These are phyloP conservation scores for Lasioglossum malachurum DNA, from an alignment of 2,888 invertebrate genomes.

Conservation along the genomic window DNA sequence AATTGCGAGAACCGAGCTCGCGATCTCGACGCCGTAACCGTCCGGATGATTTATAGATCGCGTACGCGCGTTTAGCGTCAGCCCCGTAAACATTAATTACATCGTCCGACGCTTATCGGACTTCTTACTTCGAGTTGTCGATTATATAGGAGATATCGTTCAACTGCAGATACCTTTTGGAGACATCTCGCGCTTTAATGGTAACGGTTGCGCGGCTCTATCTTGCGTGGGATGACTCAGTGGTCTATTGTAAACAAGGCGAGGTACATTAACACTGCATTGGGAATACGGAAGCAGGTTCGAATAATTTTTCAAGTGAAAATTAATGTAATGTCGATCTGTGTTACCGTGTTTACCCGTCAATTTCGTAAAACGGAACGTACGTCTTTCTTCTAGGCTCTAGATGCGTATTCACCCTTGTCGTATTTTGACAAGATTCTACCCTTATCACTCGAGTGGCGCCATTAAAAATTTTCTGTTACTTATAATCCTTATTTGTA, in stretches of 20 bases:
- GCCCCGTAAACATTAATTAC: neutral
- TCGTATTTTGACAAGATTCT: no score
- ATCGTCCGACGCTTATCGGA: neutral
- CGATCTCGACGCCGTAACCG: neutral
- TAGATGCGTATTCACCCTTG: no score
- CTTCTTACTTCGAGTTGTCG: neutral
- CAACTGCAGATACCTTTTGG: neutral
- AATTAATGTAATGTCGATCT: no score
- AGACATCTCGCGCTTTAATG: neutral
- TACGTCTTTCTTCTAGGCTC: no score
- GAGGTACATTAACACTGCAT: neutral
- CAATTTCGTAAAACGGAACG: no score
- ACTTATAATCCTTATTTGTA: no score
- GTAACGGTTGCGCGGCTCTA: neutral
- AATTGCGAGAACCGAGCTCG: conserved; percentile 7
- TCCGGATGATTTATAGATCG: conserved; percentile 32
- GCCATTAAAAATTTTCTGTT: no score
- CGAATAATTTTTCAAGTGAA: no score
- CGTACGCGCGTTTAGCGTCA: neutral
- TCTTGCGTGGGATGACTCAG: neutral
- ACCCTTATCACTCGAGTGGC: no score
- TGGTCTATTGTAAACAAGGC: neutral
- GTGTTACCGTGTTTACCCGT: no score
- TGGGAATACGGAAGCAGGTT: neutral
- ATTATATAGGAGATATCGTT: neutral